Base-by-base conservation (phyloP, 2,113 vertebrate species). In the western clawed frog (Xenopus tropicalis) region DNA sequence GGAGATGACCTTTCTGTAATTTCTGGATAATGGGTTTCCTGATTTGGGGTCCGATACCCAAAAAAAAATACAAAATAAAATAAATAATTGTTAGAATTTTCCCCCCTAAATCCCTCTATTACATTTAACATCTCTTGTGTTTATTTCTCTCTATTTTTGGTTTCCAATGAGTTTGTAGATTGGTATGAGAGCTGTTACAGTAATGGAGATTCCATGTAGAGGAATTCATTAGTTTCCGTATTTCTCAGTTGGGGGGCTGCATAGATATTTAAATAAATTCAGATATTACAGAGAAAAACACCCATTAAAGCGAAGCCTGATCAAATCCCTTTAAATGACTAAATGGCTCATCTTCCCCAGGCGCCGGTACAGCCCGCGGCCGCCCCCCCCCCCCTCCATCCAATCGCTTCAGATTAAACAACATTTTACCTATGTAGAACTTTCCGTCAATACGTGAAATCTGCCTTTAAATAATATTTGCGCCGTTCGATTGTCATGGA, bases 211-310 rank as follows among this genome's bases (percentile, higher is more conserved):
- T 91, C 85, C 81, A 83, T 88, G 88, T 87, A 90, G 89, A 90
- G 86, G 88, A 92, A 90, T 86, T 88, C 87, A 91, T 91, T 91
- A 90, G 88, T 90, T 91, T 90, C 88, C 88, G 90, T 92, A 90
- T 90, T 90, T 90, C 90, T 89, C 90, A 85, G 88, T 86, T 90
- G 88, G 89, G 89, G 89, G 86, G 84, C 87, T 37, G 86, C 85
- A 91, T 88, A 90, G 86, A 90, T 90, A 91, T 91, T 90, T 91
- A 91, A 92, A 91, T 91, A 91, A 91, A 88, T 91, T 91, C 89
- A 87, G 86, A 90, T 91, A 91, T 92, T 90, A 90, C 91, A 89
- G 86, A 82, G 89, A 90, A 37, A 91, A 89, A 84, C 90, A 90
- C 87, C 89, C 89, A 90, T 90, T 91, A 91, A 90, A 89, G 82